Conservation (phyloP, 2,113 vertebrate species). For the Lophochroa leadbeateri region DNA sequence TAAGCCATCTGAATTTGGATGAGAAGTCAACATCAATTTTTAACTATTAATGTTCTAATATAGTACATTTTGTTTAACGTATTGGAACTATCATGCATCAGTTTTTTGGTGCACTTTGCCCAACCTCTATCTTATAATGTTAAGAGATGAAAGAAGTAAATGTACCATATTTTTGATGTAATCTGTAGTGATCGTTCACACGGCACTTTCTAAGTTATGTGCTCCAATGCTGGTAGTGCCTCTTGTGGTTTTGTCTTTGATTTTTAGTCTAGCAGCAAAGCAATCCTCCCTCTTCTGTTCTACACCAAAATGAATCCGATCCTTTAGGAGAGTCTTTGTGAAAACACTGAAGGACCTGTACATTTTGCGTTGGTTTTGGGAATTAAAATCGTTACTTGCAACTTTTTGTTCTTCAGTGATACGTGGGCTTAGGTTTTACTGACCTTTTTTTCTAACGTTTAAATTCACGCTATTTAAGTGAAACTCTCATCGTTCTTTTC, state of each 20-base stretch:
- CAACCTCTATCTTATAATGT: slow-evolving; percentile 69
- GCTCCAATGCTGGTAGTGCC: slow-evolving; percentile 23
- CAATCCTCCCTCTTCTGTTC: slow-evolving; percentile 18
- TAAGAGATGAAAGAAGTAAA: slow-evolving; percentile 67
- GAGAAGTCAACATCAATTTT: slow-evolving; percentile 20
- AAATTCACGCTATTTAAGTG: not conserved
- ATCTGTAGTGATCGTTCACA: slow-evolving; percentile 61
- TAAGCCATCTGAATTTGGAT: slow-evolving; percentile 16
- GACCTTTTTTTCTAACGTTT: not conserved
- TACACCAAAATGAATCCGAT: slow-evolving; percentile 6
- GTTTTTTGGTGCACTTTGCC: slow-evolving; percentile 72
- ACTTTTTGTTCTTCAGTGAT: not conserved
- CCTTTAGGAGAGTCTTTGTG: slow-evolving; percentile 62
- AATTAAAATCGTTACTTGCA: slow-evolving; percentile 45
- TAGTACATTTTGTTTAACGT: slow-evolving; percentile 61
- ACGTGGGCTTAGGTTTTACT: not conserved
- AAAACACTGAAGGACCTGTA: slow-evolving; percentile 45
- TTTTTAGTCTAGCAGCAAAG: slow-evolving; percentile 56
- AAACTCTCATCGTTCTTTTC: not conserved
- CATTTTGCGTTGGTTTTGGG: slow-evolving; percentile 41
- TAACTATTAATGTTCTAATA: slow-evolving; percentile 66
- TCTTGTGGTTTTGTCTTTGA: slow-evolving; percentile 39
- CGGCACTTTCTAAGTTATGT: slow-evolving; percentile 70
- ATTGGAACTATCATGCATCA: slow-evolving; percentile 71
- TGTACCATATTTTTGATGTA: slow-evolving; percentile 68